These are phyloP conservation scores for Calliphora vicina DNA, from an alignment of 1,140 invertebrate genomes.

Conservation along the genomic window DNA sequence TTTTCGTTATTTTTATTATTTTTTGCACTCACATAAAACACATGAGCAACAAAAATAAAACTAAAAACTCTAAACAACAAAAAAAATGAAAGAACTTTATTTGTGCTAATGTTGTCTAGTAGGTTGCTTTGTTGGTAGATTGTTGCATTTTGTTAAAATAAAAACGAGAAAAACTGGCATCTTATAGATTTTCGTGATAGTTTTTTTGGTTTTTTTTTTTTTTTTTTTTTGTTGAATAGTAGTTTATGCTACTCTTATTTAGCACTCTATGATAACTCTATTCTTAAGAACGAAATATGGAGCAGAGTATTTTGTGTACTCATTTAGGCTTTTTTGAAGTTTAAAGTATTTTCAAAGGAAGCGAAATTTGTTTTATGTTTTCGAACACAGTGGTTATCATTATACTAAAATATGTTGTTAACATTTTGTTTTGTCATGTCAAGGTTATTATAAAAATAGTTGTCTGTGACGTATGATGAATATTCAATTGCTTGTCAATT, in stretches of 20 bases:
- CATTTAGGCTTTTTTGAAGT: slow-evolving; percentile 10
- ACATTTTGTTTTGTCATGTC: too few species aligned
- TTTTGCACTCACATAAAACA: background rate
- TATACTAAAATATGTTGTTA: too few species aligned
- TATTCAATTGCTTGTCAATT: too few species aligned
- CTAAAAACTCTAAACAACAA: background rate
- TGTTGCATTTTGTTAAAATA: background rate
- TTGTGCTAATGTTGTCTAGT: background rate
- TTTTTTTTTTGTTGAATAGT: background rate
- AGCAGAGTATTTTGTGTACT: background rate
- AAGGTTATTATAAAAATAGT: too few species aligned
- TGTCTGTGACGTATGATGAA: too few species aligned
- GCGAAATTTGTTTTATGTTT: slow-evolving; percentile 20
- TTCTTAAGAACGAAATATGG: background rate
- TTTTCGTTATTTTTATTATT: background rate
- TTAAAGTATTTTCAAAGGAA: background rate
- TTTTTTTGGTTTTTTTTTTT: background rate
- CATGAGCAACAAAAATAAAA: background rate
- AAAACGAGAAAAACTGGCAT: background rate
- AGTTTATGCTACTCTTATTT: background rate
- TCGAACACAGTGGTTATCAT: too few species aligned
- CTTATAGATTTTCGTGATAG: background rate
- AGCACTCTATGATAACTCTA: background rate
- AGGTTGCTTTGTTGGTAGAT: background rate
- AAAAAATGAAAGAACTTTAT: background rate